Evolutionary conservation across 30 jellyfish, hydroid and myxozoan genomes (phyloP), one percentile per base, ranked within the genome.

Genomic region (Pseudorhiza aurosa): DNA sequence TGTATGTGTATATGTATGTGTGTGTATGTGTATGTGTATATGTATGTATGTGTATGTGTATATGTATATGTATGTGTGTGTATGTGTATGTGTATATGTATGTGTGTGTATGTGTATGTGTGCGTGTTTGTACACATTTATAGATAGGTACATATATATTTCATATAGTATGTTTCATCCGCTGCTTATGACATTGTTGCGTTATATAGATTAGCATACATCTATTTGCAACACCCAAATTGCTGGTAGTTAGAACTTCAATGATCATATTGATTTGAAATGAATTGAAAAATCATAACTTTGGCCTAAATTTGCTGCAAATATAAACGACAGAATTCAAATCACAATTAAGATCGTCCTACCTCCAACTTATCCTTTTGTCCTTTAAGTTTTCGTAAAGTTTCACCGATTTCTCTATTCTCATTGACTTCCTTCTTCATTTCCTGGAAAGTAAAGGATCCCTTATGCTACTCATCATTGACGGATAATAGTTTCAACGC

Each of bases 331-430:
- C 17, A 29, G 3, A 58, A 29, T 58, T 2, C 44, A 11, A 58
- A 58, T 2, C 44, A 58, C n/a, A 39, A 39, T 39, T 5, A 39
- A 39, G 50, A 39, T 39, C 7, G 7, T 5, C 7, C 50, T 39
- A 80, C 91, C 91, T 80, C 84, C 26, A 80, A 44, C 32, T 40
- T 35, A 3, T n/a, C 26, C 32, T 47, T 47, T 29, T 80, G 84
- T 21, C 49, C 69, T 19, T 80, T 73, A 32, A 80, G 58, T 47
- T 80, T 80, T 71, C 51, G 68, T 8, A 80, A 37, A 27, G 83
- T 33, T 21, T 39, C 84, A 30, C 56, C 28, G 12, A 77, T 15
- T 3, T 62, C 89, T 18, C 8, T 44, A 57, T 37, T 35, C 2
- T 30, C 57, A 12, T 37, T 53, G 2, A 67, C 60, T 5, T 64